Evolutionary conservation across 2,797 vertebrate genomes (phyloP), one percentile per base, ranked within the genome.

Genomic region (Acestrorhynchus altus): DNA sequence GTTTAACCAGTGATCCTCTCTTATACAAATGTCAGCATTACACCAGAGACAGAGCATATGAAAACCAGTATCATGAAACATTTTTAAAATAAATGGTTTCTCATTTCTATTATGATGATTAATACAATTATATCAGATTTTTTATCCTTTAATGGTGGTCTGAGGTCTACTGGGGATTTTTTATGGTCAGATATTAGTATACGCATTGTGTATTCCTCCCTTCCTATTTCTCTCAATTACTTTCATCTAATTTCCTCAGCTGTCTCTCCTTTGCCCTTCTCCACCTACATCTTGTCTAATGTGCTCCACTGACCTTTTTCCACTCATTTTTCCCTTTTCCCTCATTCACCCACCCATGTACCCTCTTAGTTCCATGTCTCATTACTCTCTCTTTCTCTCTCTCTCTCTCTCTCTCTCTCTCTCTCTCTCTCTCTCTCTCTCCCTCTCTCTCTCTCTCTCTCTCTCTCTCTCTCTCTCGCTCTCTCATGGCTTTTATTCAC

Each of bases 391-490:
- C 76, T 42, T 9, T 69, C 74, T 61, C 24, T 4, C 7, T 2
- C 39, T 46, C 12, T 46, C 8, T 13, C 49, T 8, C 49, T 8
- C 49, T n/a, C n/a, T n/a, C 1, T n/a, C 13, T 47, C 12, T 13
- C 61, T 60, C 64, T 70, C 72, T 54, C 68, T 66, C 56, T 40
- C 56, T 72, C 51, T 8, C 35, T 65, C 22, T 54, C 47, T 69
- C 20, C 9, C 5, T 18, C 13, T 15, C 7, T 69, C 77, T 47
- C 18, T 81, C 72, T 39, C 54, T 56, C 51, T 76, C 24, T 75
- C 59, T 59, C 51, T 78, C 63, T 49, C 64, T 46, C 49, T 47
- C 22, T 67, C 67, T 56, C 15, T 42, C 22, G 31, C 40, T 35
- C 28, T 69, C 51, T 57, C 35, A 52, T 15, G n/a, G 65, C 65